phyloP scores from a whole-genome alignment of 2,113 vertebrate genomes.

The Gavia stellata region DNA sequence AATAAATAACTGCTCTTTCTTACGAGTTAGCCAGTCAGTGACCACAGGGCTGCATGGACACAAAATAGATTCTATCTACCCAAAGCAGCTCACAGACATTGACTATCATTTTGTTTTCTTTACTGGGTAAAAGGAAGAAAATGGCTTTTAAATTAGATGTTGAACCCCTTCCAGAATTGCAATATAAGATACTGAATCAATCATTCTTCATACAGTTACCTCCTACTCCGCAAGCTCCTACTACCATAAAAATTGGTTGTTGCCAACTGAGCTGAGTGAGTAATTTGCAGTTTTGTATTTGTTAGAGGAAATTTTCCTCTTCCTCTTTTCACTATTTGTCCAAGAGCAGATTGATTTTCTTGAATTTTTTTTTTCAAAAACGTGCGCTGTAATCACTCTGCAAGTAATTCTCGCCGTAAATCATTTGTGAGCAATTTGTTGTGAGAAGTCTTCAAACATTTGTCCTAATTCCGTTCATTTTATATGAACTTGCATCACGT shows the following conservation, averaged over 20 bases:
- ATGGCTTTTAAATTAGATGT: slow-evolving; percentile 37
- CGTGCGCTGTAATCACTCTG: neutral
- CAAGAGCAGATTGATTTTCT: neutral
- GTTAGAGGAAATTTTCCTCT: neutral
- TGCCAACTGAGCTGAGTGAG: slow-evolving; percentile 9
- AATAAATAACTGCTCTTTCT: neutral
- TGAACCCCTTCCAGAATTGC: slow-evolving; percentile 37
- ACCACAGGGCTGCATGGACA: neutral
- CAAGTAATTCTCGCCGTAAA: neutral
- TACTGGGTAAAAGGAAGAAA: neutral
- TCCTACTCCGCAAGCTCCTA: slow-evolving; percentile 40
- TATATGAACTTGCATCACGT: neutral
- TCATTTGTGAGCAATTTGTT: neutral
- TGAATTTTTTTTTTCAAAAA: neutral
- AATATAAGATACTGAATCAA: slow-evolving; percentile 39
- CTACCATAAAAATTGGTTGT: slow-evolving; percentile 21
- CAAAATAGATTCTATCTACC: neutral
- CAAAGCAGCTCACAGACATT: neutral
- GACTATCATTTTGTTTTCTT: slow-evolving; percentile 12
- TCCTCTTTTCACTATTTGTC: slow-evolving; percentile 4
- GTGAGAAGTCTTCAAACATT: neutral
- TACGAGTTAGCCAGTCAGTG: neutral
- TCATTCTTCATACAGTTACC: slow-evolving; percentile 18
- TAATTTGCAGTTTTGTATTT: slow-evolving; percentile 14
- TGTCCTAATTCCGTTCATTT: neutral